A percentile compares a stretch with the other conserved stretches of the same genome.
phyloP scores from a whole-genome alignment of 2,113 vertebrate genomes.

The Phrynosoma blainvillii region DNA sequence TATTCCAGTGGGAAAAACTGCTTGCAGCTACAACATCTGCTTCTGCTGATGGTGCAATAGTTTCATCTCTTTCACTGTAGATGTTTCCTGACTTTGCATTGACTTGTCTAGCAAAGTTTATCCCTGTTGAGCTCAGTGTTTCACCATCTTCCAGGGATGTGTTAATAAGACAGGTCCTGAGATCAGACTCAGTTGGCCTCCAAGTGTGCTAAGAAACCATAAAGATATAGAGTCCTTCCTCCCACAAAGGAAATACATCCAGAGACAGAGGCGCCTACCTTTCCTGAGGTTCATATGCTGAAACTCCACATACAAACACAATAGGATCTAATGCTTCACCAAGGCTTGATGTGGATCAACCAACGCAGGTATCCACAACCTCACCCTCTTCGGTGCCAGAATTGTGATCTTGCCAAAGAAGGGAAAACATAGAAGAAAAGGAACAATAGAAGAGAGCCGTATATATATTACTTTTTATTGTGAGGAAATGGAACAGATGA shows the following conservation, averaged over 20 bases:
- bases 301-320: not conserved
- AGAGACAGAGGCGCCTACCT: not conserved
- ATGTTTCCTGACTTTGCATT: not conserved
- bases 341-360: not conserved
- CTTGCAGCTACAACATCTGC: not conserved
- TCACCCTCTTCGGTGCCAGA: not conserved
- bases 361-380: too few relatives aligned
- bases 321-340: not conserved
- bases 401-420: too few relatives aligned
- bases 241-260: not conserved
- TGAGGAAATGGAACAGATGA: not conserved
- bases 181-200: not conserved
- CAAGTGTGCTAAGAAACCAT: not conserved
- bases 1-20: not conserved
- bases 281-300: too few relatives aligned
- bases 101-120: not conserved
- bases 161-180: not conserved
- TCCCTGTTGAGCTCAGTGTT: not conserved
- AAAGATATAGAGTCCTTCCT: not conserved
- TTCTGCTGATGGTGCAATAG: not conserved
- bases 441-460: not conserved
- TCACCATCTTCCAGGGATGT: not conserved
- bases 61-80: not conserved
- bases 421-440: not conserved
- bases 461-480: not conserved